Evolutionary conservation across 2,797 vertebrate genomes (phyloP).

Genomic region (Heteromormyrus szaboi): DNA sequence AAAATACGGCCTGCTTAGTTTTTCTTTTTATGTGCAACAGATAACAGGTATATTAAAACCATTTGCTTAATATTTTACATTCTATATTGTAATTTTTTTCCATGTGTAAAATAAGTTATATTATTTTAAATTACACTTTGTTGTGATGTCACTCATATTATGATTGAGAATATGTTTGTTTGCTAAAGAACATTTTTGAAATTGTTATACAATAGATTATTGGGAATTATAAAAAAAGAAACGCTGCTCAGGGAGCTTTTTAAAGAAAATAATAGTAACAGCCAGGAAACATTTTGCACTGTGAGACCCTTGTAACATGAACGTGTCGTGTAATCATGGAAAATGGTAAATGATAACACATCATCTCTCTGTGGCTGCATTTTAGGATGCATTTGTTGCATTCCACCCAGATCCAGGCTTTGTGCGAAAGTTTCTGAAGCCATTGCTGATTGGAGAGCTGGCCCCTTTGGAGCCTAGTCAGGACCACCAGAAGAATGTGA

Average conservation of each 20-base stretch:
- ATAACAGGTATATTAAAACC: background rate
- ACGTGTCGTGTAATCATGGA: background rate
- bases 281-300: background rate
- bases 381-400: slow-evolving; percentile 82
- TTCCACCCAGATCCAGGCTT: slow-evolving; percentile 79
- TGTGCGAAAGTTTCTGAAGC: slow-evolving; percentile 83
- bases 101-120: background rate
- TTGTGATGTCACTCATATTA: background rate
- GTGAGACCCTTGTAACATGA: background rate
- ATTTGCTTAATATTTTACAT: background rate
- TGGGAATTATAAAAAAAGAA: background rate
- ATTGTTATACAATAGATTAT: background rate
- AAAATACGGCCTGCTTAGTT: background rate
- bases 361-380: slow-evolving; percentile 24
- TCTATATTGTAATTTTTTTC: no score
- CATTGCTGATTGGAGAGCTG: slow-evolving; percentile 80
- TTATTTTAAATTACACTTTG: background rate
- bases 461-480: slow-evolving; percentile 77
- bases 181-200: background rate
- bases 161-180: background rate
- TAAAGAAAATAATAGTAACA: background rate
- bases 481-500: slow-evolving; percentile 79
- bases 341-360: background rate
- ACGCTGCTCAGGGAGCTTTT: background rate
- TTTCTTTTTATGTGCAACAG: background rate